phyloP scores from a whole-genome alignment of 1,140 invertebrate genomes.

The Gyrodactylus bullatarudis region DNA sequence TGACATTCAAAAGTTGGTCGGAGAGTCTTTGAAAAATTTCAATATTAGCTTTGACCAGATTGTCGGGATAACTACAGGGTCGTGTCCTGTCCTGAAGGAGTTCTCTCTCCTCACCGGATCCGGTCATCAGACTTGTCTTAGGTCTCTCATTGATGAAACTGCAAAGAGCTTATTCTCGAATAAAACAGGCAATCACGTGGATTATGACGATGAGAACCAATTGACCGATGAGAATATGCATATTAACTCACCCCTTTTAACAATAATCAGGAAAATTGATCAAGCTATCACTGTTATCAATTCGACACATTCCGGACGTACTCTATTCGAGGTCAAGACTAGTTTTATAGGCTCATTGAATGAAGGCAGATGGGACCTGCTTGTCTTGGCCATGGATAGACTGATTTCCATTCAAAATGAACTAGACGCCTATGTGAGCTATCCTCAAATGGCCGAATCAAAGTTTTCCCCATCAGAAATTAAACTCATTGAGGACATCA shows the following conservation, averaged over 20 bases:
- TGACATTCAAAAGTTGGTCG: not conserved
- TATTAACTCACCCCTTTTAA: not conserved
- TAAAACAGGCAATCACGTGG: not conserved
- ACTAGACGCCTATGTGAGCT: too few relatives aligned
- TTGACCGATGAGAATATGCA: not conserved
- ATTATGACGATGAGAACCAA: not conserved
- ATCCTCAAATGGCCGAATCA: not conserved
- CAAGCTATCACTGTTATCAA: not conserved
- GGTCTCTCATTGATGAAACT: not conserved
- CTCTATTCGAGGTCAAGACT: not conserved
- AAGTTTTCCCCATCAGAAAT: not conserved
- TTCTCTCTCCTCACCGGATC: not conserved
- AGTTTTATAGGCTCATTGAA: not conserved
- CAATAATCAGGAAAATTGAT: not conserved
- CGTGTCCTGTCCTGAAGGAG: not conserved
- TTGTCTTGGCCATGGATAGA: not conserved
- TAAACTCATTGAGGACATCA: not conserved
- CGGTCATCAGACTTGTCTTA: not conserved
- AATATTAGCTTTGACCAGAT: not conserved
- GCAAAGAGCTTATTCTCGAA: not conserved
- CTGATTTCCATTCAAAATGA: not conserved
- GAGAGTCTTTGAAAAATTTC: not conserved
- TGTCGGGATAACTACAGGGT: not conserved
- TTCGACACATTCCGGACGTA: not conserved
- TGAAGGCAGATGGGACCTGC: not conserved